A percentile compares a stretch with the other conserved stretches of the same genome.
phyloP scores from a whole-genome alignment of 2,113 vertebrate genomes.

The Cyphomyrus plagiostoma region DNA sequence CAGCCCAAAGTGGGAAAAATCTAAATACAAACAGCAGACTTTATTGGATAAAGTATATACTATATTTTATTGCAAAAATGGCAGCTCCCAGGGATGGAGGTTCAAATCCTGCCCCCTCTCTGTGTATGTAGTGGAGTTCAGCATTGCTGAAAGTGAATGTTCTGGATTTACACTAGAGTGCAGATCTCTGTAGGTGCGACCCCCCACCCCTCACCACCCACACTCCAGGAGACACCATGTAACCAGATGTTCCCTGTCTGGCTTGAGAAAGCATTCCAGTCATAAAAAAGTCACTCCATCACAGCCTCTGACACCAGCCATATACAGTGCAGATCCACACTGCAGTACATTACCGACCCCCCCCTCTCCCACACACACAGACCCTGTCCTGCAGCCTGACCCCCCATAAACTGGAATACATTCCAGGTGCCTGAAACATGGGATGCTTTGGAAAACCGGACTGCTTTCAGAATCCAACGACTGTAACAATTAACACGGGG shows the following conservation, averaged over 20 bases:
- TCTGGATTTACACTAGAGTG: background rate
- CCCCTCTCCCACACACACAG: background rate
- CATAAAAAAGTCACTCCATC: constrained; percentile 11
- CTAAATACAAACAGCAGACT: background rate
- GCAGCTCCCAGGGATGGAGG: background rate
- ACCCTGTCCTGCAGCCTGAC: background rate
- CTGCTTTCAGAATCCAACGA: background rate
- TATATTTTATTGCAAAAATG: background rate
- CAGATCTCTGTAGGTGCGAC: background rate
- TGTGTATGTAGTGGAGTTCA: background rate
- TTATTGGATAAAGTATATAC: background rate
- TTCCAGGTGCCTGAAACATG: background rate
- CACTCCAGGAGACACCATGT: background rate
- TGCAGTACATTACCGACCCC: background rate
- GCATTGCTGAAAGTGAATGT: background rate
- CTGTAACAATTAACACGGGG: background rate
- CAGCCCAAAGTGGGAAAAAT: background rate
- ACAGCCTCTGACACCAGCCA: background rate
- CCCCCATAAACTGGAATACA: background rate
- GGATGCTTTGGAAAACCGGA: background rate
- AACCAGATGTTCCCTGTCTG: constrained; percentile 17
- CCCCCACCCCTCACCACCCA: background rate
- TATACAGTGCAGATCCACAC: background rate
- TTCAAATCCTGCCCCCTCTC: background rate
- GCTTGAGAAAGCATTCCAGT: constrained; percentile 1